These are phyloP conservation scores for Meteorus colon DNA, from an alignment of 2,888 invertebrate species.

Conservation along the genomic window DNA sequence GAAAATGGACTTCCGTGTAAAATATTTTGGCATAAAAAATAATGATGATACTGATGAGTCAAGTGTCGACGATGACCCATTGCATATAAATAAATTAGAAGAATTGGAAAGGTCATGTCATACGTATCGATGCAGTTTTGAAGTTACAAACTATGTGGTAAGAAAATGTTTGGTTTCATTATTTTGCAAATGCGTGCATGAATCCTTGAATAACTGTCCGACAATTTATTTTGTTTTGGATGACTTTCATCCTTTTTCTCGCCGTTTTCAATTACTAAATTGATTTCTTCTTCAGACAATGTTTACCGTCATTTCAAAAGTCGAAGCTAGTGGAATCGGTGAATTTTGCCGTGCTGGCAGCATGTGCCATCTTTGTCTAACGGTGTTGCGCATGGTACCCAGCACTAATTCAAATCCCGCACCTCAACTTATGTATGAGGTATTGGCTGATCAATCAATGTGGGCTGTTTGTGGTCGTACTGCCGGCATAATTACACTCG, in stretches of 20 bases:
- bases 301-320: slow-evolving; percentile 84
- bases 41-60: slow-evolving; percentile 63
- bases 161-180: slow-evolving; percentile 52
- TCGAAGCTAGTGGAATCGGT: slow-evolving; percentile 83
- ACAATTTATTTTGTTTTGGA: slow-evolving; percentile 28
- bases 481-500: slow-evolving; percentile 83
- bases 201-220: slow-evolving; percentile 10
- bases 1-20: slow-evolving; percentile 79
- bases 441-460: slow-evolving; percentile 91
- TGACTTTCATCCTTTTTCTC: slow-evolving; percentile 21
- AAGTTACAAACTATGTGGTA: slow-evolving; percentile 87
- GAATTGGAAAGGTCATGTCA: slow-evolving; percentile 67
- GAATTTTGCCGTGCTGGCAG: slow-evolving; percentile 93
- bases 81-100: slow-evolving; percentile 74
- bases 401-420: slow-evolving; percentile 61
- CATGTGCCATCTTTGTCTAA: slow-evolving; percentile 87
- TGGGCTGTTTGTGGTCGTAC: slow-evolving; percentile 96
- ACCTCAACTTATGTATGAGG: slow-evolving; percentile 89
- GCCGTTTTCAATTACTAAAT: slow-evolving; percentile 20
- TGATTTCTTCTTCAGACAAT: slow-evolving; percentile 78
- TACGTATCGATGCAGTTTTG: slow-evolving; percentile 80
- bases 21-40: slow-evolving; percentile 74
- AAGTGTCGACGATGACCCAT: slow-evolving; percentile 67
- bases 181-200: slow-evolving; percentile 13
- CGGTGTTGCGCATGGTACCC: slow-evolving; percentile 76